phyloP scores from a whole-genome alignment of 2,797 vertebrate species.

The Sebastiscus tertius region DNA sequence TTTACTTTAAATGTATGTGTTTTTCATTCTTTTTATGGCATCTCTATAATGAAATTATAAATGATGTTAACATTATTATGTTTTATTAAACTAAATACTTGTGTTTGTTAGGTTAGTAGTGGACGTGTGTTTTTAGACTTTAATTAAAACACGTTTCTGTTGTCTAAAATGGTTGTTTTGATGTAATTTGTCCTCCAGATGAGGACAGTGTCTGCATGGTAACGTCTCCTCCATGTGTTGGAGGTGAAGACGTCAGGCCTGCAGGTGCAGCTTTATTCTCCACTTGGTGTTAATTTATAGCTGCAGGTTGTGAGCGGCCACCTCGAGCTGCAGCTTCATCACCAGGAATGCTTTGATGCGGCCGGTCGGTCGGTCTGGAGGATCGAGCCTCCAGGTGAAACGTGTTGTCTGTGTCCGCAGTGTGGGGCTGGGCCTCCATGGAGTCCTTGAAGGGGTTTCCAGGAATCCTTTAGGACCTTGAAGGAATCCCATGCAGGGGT shows the following conservation, averaged over 20 bases:
- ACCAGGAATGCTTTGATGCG: conserved; percentile 92
- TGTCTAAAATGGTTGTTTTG: not conserved
- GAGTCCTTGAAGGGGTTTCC: conserved; percentile 24
- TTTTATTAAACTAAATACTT: not conserved
- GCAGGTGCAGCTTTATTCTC: conserved; percentile 86
- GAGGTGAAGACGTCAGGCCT: conserved; percentile 52
- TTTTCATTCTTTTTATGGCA: not conserved
- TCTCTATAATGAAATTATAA: not conserved
- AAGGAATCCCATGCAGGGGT: not conserved
- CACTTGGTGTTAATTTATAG: conserved; percentile 86
- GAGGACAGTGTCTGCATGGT: not conserved
- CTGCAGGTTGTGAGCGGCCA: conserved; percentile 78
- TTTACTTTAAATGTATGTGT: not conserved
- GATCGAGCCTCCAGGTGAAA: conserved; percentile 70
- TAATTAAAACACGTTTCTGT: not conserved
- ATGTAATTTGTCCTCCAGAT: conserved; percentile 7
- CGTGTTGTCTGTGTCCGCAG: conserved; percentile 61
- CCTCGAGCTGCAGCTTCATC: conserved; percentile 77
- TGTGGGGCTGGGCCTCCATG: not conserved
- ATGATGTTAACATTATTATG: not conserved
- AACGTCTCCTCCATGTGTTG: conserved; percentile 61
- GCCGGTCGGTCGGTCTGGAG: conserved; percentile 66
- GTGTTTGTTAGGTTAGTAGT: not conserved
- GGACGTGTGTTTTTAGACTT: not conserved
- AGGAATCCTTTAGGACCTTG: conserved; percentile 6